Percentiles rank a stretch among this genome's conserved stretches.
Conservation (phyloP, 2,888 invertebrate species). For the Acrocyrtus sp. region DNA sequence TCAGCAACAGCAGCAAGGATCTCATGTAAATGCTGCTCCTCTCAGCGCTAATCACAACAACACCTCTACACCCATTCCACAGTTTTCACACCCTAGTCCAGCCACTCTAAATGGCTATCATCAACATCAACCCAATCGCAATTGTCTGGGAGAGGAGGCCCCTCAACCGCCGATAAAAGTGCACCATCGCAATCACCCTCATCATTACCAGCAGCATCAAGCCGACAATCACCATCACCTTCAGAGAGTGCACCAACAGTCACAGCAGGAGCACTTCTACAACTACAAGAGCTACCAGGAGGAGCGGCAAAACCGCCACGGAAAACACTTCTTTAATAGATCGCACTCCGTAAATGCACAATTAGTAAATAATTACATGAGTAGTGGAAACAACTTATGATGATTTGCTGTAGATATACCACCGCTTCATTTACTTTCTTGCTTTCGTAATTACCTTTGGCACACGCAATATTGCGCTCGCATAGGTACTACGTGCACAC, state of each 20-base stretch:
- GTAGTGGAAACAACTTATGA: too few species aligned
- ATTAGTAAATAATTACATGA: too few species aligned
- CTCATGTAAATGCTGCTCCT: conserved; percentile 27
- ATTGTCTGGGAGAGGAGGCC: conserved; percentile 5
- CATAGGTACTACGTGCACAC: too few species aligned
- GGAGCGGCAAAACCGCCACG: too few species aligned
- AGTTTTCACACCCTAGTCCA: conserved; percentile 40
- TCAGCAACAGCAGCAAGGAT: conserved; percentile 28
- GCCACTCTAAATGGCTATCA: conserved; percentile 42
- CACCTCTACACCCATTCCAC: conserved; percentile 14
- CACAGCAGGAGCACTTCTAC: conserved; percentile 37
- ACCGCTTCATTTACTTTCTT: too few species aligned
- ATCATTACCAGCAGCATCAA: conserved; percentile 45
- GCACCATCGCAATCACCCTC: conserved; percentile 23
- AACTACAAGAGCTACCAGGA: too few species aligned
- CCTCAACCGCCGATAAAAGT: conserved; percentile 6
- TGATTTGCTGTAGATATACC: too few species aligned
- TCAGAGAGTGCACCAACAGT: conserved; percentile 26
- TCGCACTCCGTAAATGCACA: too few species aligned
- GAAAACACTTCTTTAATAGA: too few species aligned
- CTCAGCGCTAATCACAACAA: conserved; percentile 11
- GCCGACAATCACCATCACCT: conserved; percentile 45
- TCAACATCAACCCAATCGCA: conserved; percentile 33
- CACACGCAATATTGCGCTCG: too few species aligned
- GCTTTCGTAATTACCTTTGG: too few species aligned